Base-by-base conservation (phyloP, 2,113 vertebrate species). In the Gopherus flavomarginatus region DNA sequence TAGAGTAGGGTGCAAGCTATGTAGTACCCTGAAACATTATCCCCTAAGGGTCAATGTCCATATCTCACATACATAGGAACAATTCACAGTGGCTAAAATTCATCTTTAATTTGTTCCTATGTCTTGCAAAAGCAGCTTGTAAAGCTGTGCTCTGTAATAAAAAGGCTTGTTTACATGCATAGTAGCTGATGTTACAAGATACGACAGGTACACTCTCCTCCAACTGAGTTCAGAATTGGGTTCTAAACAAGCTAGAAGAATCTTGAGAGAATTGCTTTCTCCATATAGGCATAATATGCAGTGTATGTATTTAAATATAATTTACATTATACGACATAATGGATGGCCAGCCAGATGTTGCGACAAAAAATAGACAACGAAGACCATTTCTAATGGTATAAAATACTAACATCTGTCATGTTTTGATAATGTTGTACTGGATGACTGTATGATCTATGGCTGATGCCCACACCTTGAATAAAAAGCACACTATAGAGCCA, bases 331-430 rank as follows among this genome's bases (percentile, higher is more conserved):
- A 8, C 56, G 77, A n/a, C 75, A 69, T 24, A 96, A 83, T 69
- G n/a, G 47, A 72, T 81, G 81, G 59, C 92, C 83, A 90, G 53
- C 31, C 96, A 96, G 90, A 90, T 97, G 92, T 80, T 95, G 27
- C 77, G 86, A 38, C 38, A 93, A 95, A 87, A 38, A 82, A 86
- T 5, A 95, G 21, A 90, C 24, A 84, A 91, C 87, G 47, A 86
- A 65, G 91, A 90, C 44, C 69, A 78, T 92, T 96, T 90, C 81
- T 91, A 96, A 89, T 89, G 81, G 35, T 53, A 92, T 56, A 92
- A 97, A 96, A n/a, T 27, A 79, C 42, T 53, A 94, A 77, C 50
- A 90, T 50, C 86, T 86, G 53, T 90, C 86, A 95, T 2, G 35
- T 80, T 92, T 95, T 92, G 89, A 91, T 56, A 54, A 10, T 62